Base-by-base conservation (phyloP, 2,113 vertebrate species). In the Chlorodrepanis virens region DNA sequence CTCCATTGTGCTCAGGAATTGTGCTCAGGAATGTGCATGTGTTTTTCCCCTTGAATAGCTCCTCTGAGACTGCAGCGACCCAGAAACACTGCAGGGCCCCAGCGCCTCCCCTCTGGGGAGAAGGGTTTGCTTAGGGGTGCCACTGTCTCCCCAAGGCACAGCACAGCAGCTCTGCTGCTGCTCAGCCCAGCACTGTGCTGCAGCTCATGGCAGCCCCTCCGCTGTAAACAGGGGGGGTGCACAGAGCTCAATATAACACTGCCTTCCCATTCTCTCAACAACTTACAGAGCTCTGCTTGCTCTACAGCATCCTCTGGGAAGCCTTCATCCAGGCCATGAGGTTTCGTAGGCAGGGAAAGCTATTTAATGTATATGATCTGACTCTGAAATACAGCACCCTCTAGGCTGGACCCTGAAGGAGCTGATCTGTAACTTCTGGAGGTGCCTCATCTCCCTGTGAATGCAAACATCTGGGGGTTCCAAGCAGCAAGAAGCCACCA, bases 21-120 rank as follows among this genome's bases (percentile, higher is more conserved):
- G 83, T 94, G 65, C 88, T 94, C 68, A 93, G 90, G 93, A 96
- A 96, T 88, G 92, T 89, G 77, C 89, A 45, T 53, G 69, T 87
- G 57, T 31, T 90, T 95, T 95, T 92, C 76, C 75, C 57, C n/a
- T 92, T 92, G 83, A 95, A 92, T 83, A 89, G 67, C 85, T 96
- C 56, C 79, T 70, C 86, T 40, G 82, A 94, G 87, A 59, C 57
- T n/a, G 23, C 76, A 77, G 31, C 2, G 12, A 87, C 79, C 64
- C 78, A 94, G 91, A 93, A 92, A 53, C 54, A 11, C 64, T 15
- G 47, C 75, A n/a, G 47, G 65, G 86, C 64, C 72, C 61, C 81
- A 74, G 47, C 3, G 13, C 27, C 29, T 27, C 37, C 63, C 64
- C 52, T 61, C 21, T 2, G 2, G 9, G 35, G 3, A 71, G 37